Percentiles rank a stretch among this genome's conserved stretches.
Conservation (phyloP, 1,140 invertebrate genomes). For the Thaumatotibia leucotreta region DNA sequence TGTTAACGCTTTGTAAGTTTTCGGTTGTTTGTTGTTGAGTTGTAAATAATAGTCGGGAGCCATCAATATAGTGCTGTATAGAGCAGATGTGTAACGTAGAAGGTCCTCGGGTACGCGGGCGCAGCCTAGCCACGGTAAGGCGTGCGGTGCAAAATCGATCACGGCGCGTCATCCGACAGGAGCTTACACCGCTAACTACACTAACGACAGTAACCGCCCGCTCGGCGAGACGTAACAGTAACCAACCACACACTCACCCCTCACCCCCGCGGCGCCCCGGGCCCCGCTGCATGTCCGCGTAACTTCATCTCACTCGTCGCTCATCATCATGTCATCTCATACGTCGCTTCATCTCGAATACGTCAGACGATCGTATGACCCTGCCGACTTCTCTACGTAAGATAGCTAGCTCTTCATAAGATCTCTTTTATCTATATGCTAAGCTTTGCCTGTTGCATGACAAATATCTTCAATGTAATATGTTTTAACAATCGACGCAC, state of each 20-base stretch:
- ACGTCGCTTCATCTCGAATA: not conserved
- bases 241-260: conserved; percentile 59
- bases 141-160: conserved; percentile 75
- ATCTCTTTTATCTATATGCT: conserved; percentile 26
- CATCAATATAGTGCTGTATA: conserved; percentile 63
- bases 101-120: conserved; percentile 28
- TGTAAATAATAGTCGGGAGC: conserved; percentile 74
- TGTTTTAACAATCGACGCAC: conserved; percentile 44
- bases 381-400: conserved; percentile 12
- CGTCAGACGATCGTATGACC: conserved; percentile 3
- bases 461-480: conserved; percentile 20
- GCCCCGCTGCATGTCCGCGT: conserved; percentile 52
- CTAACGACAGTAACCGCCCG: conserved; percentile 59
- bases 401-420: conserved; percentile 13
- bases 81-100: conserved; percentile 48
- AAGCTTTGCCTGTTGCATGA: conserved; percentile 58
- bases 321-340: conserved; percentile 26
- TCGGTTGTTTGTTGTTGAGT: conserved; percentile 73
- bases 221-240: conserved; percentile 46
- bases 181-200: conserved; percentile 74
- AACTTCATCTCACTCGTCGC: conserved; percentile 8
- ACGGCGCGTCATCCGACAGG: conserved; percentile 54
- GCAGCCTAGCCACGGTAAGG: conserved; percentile 41
- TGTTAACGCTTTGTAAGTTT: conserved; percentile 77
- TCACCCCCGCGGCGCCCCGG: conserved; percentile 30